Conservation (phyloP, 53 echinoderm and acorn worm species). For the Paracentrotus lividus region DNA sequence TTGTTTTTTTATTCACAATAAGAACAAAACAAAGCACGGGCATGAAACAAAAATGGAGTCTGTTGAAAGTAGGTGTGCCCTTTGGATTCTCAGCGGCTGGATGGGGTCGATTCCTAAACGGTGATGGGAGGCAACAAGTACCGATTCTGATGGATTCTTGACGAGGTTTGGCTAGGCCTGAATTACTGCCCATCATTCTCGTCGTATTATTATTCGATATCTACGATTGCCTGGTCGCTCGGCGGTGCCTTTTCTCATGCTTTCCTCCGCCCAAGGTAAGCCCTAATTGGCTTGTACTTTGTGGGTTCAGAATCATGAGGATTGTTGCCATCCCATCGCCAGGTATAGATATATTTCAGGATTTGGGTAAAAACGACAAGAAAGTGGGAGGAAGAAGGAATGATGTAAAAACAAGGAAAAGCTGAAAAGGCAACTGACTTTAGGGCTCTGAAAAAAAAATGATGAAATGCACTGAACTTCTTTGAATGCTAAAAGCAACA, state of each 20-base stretch:
- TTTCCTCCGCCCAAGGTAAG: background rate
- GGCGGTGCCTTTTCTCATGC: constrained; percentile 35
- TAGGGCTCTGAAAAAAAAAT: background rate
- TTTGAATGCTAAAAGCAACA: too few relatives aligned
- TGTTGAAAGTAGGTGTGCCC: background rate
- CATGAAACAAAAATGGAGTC: background rate
- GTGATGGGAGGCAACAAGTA: constrained; percentile 28
- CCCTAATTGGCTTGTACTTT: constrained; percentile 39
- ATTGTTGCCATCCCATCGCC: constrained; percentile 27
- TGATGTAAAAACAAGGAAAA: background rate
- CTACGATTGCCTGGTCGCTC: constrained; percentile 25
- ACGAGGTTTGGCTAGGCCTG: constrained; percentile 16
- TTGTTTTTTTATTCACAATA: background rate
- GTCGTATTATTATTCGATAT: constrained; percentile 29
- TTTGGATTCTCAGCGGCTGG: constrained; percentile 15
- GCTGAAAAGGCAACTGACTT: background rate
- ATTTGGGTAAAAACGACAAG: background rate
- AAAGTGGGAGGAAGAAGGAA: background rate
- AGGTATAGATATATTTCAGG: constrained; percentile 1
- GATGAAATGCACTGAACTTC: background rate
- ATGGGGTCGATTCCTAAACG: constrained; percentile 3
- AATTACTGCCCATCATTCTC: constrained; percentile 44
- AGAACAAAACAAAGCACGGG: background rate
- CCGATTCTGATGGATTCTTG: constrained; percentile 27
- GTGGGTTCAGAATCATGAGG: constrained; percentile 8